Conservation (phyloP, 2,113 vertebrate species). For the Uropsilus gracilis region DNA sequence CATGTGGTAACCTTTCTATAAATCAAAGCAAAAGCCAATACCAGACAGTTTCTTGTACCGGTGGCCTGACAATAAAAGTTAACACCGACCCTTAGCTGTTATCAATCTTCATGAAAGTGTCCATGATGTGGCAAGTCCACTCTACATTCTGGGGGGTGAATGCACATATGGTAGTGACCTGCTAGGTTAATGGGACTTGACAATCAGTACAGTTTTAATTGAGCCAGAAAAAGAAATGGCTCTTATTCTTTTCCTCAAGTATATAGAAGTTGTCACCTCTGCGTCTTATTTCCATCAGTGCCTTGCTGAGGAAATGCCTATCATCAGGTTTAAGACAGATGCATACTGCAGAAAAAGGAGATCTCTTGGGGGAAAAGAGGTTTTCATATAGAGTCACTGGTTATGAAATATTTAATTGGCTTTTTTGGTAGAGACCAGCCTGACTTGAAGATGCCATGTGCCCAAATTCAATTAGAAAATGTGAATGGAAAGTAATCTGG, state of each 20-base stretch:
- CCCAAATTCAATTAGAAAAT: conserved; percentile 50
- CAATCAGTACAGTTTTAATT: conserved; percentile 72
- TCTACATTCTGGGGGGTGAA: conserved; percentile 73
- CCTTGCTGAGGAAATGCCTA: conserved; percentile 35
- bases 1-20: conserved; percentile 81
- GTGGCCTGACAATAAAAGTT: conserved; percentile 86
- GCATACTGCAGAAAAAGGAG: fast-evolving
- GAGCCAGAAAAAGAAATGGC: conserved; percentile 51
- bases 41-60: conserved; percentile 78
- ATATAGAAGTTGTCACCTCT: conserved; percentile 55
- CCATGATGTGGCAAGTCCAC: conserved; percentile 68
- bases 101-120: conserved; percentile 87
- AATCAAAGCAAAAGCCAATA: conserved; percentile 85
- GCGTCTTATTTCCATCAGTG: not conserved
- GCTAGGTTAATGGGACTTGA: conserved; percentile 67
- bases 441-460: conserved; percentile 27
- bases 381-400: not conserved
- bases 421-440: not conserved
- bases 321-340: not conserved
- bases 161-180: conserved; percentile 74
- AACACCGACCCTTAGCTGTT: conserved; percentile 80
- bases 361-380: not conserved
- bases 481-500: not conserved
- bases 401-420: conserved; percentile 5
- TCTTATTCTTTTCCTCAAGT: conserved; percentile 25